Evolutionary conservation across 2,888 invertebrate species (phyloP), one percentile per base, ranked within the genome.

Genomic region (Drosophila niveifrons): DNA sequence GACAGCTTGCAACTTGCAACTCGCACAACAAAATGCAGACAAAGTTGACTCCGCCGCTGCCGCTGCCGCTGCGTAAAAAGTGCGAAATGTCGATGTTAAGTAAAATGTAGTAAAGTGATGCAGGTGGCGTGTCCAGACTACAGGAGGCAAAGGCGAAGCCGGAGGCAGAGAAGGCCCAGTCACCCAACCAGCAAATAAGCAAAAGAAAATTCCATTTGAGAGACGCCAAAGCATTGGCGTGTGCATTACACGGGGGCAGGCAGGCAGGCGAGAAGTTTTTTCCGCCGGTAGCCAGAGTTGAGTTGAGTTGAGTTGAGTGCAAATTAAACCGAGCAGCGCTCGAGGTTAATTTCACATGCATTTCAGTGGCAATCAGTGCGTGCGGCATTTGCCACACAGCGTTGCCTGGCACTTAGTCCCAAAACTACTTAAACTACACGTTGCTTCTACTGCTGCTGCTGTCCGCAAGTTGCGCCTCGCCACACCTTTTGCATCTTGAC

Each of bases 301-400:
- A 39, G 78, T 74, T 77, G 64, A 36, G 36, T 36, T 11, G 39
- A 39, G 78, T 74, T 77, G 80, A 82, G 89, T 88, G 83, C 83
- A 88, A 84, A 84, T 84, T 84, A 88, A 88, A 88, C 63, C 80
- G 84, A 81, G 73, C 85, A 87, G 79, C 70, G 79, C 85, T 78
- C 79, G 79, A 69, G 89, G 82, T 87, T 85, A 89, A 85, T 89
- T 85, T 85, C 85, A 85, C 89, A 89, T 85, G 85, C 85, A 89
- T 83, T 88, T 87, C 84, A 74, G 72, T 87, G 66, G 84, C 87
- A 87, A 85, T 85, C 89, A 89, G 84, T 85, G 84, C 84, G 89
- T 84, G 82, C 74, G 64, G 73, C 78, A 75, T 47, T 79, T 46
- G 55, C 70, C 64, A 65, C 67, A 48, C 57, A 39, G 65, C 39